These are phyloP conservation scores for Myanophis thanlyinensis DNA, from an alignment of 2,113 vertebrate species.

Conservation along the genomic window DNA sequence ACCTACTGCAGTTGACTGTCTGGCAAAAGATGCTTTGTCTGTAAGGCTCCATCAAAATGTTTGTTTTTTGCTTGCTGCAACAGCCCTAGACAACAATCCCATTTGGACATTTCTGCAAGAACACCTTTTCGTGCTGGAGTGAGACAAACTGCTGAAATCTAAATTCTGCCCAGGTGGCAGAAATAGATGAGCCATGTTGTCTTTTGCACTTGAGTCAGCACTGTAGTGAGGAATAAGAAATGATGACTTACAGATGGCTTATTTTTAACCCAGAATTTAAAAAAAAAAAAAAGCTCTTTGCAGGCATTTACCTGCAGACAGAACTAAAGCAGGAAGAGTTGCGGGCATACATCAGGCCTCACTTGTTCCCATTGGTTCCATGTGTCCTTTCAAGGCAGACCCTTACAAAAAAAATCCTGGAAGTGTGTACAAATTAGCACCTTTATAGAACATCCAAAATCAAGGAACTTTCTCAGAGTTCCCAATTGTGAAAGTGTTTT, in stretches of 20 bases:
- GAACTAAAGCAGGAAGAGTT: not conserved
- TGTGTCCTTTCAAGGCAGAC: not conserved
- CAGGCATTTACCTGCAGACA: not conserved
- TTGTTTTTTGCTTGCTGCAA: not conserved
- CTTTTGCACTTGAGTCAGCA: not conserved
- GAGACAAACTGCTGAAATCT: not conserved
- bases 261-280: not conserved
- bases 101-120: not conserved
- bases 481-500: not conserved
- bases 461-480: not conserved
- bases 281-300: not conserved
- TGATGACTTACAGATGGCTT: not conserved
- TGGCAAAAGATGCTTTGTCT: not conserved
- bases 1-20: not conserved
- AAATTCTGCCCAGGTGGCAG: not conserved
- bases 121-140: not conserved
- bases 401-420: not conserved
- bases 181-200: not conserved
- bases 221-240: not conserved
- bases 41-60: not conserved
- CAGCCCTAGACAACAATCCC: not conserved
- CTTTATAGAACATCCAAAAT: not conserved
- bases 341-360: not conserved
- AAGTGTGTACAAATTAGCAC: not conserved
- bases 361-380: not conserved